phyloP scores from a whole-genome alignment of 2,888 invertebrate genomes.

The Cryptophagus acutangulus region DNA sequence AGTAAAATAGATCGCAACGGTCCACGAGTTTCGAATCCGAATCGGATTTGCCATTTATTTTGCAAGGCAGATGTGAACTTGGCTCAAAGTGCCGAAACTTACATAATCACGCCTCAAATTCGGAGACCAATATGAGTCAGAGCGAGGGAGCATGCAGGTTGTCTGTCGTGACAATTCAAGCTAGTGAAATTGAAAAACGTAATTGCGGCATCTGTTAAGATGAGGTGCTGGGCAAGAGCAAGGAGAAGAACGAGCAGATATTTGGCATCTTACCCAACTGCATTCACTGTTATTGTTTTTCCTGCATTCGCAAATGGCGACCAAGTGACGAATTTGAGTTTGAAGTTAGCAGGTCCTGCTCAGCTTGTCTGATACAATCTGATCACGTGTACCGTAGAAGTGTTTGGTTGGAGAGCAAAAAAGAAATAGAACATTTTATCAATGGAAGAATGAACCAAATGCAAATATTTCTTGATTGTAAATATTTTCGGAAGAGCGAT shows the following conservation, averaged over 20 bases:
- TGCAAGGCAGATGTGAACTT: constrained; percentile 28
- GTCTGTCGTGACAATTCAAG: not conserved
- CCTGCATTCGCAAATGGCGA: constrained; percentile 31
- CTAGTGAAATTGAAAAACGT: constrained; percentile 23
- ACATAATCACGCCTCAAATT: not conserved
- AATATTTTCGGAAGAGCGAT: constrained; percentile 69
- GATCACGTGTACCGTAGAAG: constrained; percentile 76
- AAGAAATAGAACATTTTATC: constrained; percentile 69
- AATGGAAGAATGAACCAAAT: constrained; percentile 64
- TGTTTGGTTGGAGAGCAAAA: constrained; percentile 70
- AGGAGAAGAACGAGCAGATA: constrained; percentile 22
- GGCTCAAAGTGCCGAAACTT: constrained; percentile 20
- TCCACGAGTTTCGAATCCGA: constrained; percentile 4
- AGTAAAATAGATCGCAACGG: too few relatives aligned
- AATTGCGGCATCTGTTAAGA: constrained; percentile 33
- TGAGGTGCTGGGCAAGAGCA: constrained; percentile 23
- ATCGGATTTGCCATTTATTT: constrained; percentile 23
- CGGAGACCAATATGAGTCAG: not conserved
- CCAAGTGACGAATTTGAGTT: constrained; percentile 31
- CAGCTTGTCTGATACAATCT: constrained; percentile 31
- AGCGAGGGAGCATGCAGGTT: not conserved
- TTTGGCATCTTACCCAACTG: constrained; percentile 34
- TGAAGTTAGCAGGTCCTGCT: constrained; percentile 31
- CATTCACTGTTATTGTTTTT: constrained; percentile 32
- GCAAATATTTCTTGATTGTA: constrained; percentile 57